phyloP scores from a whole-genome alignment of 2,888 invertebrate genomes.

The Emmelina monodactyla region DNA sequence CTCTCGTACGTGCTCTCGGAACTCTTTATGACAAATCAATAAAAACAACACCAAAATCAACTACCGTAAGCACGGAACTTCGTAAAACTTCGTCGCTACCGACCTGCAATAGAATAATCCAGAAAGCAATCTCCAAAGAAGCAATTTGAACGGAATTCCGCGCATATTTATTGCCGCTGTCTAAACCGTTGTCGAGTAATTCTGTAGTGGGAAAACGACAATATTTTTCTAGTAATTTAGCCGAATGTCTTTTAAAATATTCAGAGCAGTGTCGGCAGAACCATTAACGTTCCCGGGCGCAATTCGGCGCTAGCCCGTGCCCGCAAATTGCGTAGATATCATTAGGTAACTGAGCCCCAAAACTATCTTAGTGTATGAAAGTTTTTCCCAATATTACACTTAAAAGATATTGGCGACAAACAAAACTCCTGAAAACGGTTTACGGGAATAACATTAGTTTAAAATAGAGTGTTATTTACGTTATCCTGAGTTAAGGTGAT shows the following conservation, averaged over 20 bases:
- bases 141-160: constrained; percentile 55
- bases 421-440: constrained; percentile 25
- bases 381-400: constrained; percentile 60
- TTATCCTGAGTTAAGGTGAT: too few species aligned
- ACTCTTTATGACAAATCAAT: constrained; percentile 31
- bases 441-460: constrained; percentile 20
- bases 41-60: constrained; percentile 9
- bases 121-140: constrained; percentile 54
- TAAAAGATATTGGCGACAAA: constrained; percentile 33
- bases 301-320: constrained; percentile 53
- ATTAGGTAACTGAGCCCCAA: constrained; percentile 62
- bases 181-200: constrained; percentile 61
- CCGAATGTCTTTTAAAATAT: constrained; percentile 66
- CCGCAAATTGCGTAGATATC: constrained; percentile 64
- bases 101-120: constrained; percentile 45
- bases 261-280: constrained; percentile 57
- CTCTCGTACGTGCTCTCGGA: constrained; percentile 35
- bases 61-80: too few species aligned
- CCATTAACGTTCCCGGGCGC: constrained; percentile 62
- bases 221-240: constrained; percentile 66
- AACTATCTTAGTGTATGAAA: constrained; percentile 53
- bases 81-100: constrained; percentile 8
- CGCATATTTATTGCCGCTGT: constrained; percentile 57
- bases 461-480: too few species aligned
- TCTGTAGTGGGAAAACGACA: constrained; percentile 61